Conservation (phyloP, 2,797 vertebrate species). For the Halcyon leucocephala region DNA sequence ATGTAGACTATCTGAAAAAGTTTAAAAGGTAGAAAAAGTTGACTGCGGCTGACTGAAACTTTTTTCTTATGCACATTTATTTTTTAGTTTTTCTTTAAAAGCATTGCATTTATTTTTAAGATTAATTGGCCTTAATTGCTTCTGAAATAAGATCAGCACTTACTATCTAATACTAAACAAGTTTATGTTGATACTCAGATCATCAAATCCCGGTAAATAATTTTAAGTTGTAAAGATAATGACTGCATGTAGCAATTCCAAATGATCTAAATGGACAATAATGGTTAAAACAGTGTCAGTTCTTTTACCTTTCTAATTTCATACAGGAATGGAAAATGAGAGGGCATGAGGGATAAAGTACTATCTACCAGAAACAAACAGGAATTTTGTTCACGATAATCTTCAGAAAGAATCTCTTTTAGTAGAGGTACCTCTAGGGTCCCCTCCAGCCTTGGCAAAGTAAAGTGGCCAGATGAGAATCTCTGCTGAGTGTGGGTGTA, state of each 20-base stretch:
- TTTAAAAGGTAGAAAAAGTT: neutral
- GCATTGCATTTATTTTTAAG: neutral
- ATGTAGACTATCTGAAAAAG: neutral
- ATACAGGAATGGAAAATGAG: neutral
- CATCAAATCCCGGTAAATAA: neutral
- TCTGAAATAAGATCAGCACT: neutral
- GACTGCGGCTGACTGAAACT: neutral
- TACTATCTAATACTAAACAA: neutral
- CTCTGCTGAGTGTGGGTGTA: neutral
- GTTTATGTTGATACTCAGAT: neutral
- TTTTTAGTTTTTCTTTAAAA: neutral
- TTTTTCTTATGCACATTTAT: neutral
- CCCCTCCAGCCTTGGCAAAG: too few relatives aligned
- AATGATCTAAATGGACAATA: neutral
- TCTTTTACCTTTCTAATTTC: neutral
- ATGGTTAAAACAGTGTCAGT: neutral
- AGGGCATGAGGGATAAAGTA: neutral
- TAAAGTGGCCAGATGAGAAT: rapidly evolving
- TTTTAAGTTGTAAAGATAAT: neutral
- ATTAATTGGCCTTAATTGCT: neutral
- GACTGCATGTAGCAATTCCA: neutral
- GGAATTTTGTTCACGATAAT: neutral
- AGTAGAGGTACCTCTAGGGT: neutral
- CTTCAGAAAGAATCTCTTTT: neutral
- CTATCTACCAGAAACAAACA: neutral